Evolutionary conservation across 2,113 vertebrate genomes (phyloP), one percentile per base, ranked within the genome.

Genomic region (Meleagris gallopavo): DNA sequence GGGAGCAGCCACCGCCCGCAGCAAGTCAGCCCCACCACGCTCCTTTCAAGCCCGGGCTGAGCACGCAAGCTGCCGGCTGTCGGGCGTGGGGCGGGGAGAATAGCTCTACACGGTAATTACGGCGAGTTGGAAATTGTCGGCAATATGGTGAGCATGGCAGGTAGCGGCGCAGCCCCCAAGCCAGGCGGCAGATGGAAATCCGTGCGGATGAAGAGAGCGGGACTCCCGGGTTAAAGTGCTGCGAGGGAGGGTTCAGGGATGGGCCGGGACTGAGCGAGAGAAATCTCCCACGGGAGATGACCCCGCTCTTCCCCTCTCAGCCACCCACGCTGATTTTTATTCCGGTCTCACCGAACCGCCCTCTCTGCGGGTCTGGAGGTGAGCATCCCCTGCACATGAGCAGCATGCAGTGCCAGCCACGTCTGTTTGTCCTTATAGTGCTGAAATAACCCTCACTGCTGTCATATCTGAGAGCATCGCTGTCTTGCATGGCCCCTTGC

Each of bases 121-220:
- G 46, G 30, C 5, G 60, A 40, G 79, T 40, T 45, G 70, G 46
- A 27, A 46, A 43, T 2, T 30, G 72, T 50, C 58, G 8, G 79
- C 93, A 89, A 70, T 70, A 48, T 70, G 92, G 89, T 60, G 55
- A 93, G 67, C 80, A 12, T 10, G 84, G 61, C 89, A 46, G 62
- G 88, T 29, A 78, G 80, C 60, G 27, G 61, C 11, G 13, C 40
- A 6, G 91, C 89, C 72, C 60, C 79, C 45, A 27, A 83, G 88
- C 70, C 17, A 57, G 88, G 80, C 36, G 54, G 67, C 94, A 94
- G 92, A 91, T 96, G 97, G 97, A 74, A 78, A 83, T 65, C 48
- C 17, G 10, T 3, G 72, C 3, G 52, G 73, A 7, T 41, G 93
- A 55, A 64, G 73, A 8, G 38, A 27, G 38, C 43, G 32, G 84